These are phyloP conservation scores for Papilio polyxenes DNA, from an alignment of 1,140 invertebrate species.

Conservation along the genomic window DNA sequence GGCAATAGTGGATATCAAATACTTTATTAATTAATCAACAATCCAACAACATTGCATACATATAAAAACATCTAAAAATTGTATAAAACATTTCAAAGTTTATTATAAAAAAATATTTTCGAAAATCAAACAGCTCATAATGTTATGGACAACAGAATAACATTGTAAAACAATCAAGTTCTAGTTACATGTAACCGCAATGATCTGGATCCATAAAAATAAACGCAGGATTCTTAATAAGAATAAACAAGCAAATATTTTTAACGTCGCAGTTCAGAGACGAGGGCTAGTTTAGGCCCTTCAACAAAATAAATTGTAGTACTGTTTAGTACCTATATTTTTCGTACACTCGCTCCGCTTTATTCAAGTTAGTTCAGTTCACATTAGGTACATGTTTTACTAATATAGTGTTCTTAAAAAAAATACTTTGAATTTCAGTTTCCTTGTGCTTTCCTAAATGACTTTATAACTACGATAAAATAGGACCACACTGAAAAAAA, in stretches of 20 bases:
- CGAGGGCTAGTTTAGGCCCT: too few species aligned
- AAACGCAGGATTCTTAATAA: not conserved
- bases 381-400: not conserved
- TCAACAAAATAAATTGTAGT: too few species aligned
- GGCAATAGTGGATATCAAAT: not conserved
- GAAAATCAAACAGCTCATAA: not conserved
- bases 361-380: too few species aligned
- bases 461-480: conserved; percentile 52
- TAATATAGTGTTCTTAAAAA: not conserved
- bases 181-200: not conserved
- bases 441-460: conserved; percentile 40
- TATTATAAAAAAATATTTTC: not conserved
- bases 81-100: not conserved
- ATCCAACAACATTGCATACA: not conserved
- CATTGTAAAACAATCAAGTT: not conserved
- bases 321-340: too few species aligned
- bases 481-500: conserved; percentile 58
- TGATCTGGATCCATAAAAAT: not conserved
- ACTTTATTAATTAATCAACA: not conserved
- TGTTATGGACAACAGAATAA: not conserved
- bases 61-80: too few species aligned
- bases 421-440: not conserved
- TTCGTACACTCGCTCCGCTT: too few species aligned
- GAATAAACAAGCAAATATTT: not conserved
- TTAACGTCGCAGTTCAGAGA: too few species aligned